Evolutionary conservation across 2,113 vertebrate genomes (phyloP), one percentile per base, ranked within the genome.

Genomic region (Periophthalmodon schlosseri): DNA sequence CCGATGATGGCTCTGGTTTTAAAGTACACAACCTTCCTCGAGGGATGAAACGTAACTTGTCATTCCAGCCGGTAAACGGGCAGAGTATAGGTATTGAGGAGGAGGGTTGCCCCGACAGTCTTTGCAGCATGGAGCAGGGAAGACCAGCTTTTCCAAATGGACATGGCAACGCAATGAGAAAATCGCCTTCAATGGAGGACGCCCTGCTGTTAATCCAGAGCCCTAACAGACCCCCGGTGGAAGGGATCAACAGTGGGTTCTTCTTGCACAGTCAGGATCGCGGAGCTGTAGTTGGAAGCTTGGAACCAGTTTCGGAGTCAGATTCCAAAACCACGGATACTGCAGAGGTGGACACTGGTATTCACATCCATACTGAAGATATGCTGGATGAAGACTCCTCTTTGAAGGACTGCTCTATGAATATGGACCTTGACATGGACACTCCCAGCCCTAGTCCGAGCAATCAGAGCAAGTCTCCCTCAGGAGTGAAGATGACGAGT

Each of bases 351-450:
- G 98, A 99, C 86, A 99, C 97, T 0, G 96, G 97, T 74, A 96
- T 99, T 83, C 96, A 99, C 14, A 94, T 98, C 68, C 95, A 91
- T 15, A 98, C 98, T 50, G 98, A 98, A 80, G 96, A 99, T 85
- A 96, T 98, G 0, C 93, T 97, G 87, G 98, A 99, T 78, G 98
- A 99, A 78, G 97, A 99, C 84, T 99, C 96, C 28, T 99, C 98
- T 52, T 89, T 99, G 83, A 95, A 94, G 82, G 97, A 99, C 86
- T 98, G 96, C 75, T 98, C 97, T 16, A 94, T 97, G 67, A 98
- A 96, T 86, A 94, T 99, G 91, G 98, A 99, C 74, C 94, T 97
- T 10, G 98, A 99, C 75, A 92, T 95, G 91, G 98, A 99, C 93
- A 94, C 82, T 87, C 96, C 73, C 63, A 98, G 96, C 78, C 96